Evolutionary conservation across 2,797 vertebrate species (phyloP), one percentile per base, ranked within the genome.

Genomic region (Xyrichtys novacula): DNA sequence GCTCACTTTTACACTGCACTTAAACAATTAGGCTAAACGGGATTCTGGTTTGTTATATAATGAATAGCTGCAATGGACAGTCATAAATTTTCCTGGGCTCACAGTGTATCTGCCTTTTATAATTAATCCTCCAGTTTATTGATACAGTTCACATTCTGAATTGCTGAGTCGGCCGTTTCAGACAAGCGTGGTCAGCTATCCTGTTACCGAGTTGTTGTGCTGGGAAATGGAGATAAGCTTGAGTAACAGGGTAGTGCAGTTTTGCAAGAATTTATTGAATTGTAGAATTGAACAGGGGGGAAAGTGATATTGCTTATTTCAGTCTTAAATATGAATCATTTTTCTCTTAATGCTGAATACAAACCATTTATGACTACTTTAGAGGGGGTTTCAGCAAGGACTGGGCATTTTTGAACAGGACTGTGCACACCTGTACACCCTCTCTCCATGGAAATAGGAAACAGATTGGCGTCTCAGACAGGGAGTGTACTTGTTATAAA

Each of bases 121-220:
- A 77, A 85, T 79, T 80, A 71, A 84, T 84, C 66, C 56, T 62
- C 53, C 12, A 5, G 44, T 70, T 85, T 82, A 81, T 83, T 87
- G 76, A 82, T 77, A 84, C 62, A 17, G 58, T 78, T 87, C 63
- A 68, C 78, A 70, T 53, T 61, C 64, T 54, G 42, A 68, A 70
- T 43, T 34, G 85, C 84, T 76, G 75, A 84, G 43, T 83, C 50
- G 3, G 71, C 48, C 4, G 0, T 60, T 56, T 55, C 42, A 2
- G 36, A 3, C 54, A 57, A 52, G 82, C 70, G 0, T 12, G 58
- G 67, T 80, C 83, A 84, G 74, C 75, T 65, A 6, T 70, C 50
- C 74, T 61, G 50, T 20, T 79, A 42, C 65, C 62, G 42, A 47
- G 81, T 63, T 54, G 65, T 64, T 71, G 52, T 5, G 56, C 77